phyloP scores from a whole-genome alignment of 2,797 vertebrate genomes.

The Protonibea diacanthus region DNA sequence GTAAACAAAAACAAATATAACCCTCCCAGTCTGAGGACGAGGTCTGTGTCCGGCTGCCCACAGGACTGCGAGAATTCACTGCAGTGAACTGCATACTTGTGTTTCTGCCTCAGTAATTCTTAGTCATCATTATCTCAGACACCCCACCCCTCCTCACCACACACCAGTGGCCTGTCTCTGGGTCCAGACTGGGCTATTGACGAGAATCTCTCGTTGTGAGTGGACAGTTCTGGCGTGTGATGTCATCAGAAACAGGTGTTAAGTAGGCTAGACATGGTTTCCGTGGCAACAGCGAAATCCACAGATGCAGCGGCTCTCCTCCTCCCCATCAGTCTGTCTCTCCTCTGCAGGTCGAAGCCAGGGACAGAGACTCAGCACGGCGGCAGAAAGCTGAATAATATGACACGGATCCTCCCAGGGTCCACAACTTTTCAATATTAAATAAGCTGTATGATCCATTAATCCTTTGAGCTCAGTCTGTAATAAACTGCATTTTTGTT shows the following conservation, averaged over 20 bases:
- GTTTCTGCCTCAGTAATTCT: conserved; percentile 53
- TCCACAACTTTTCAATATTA: conserved; percentile 82
- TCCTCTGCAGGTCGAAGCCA: conserved; percentile 66
- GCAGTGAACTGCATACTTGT: conserved; percentile 40
- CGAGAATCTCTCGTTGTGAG: conserved; percentile 53
- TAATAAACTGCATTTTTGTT: conserved; percentile 72
- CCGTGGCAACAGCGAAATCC: conserved; percentile 79
- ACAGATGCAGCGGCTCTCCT: conserved; percentile 62
- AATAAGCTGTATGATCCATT: conserved; percentile 86
- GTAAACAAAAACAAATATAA: conserved; percentile 59
- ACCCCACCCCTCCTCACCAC: not conserved
- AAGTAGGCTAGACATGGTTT: conserved; percentile 75
- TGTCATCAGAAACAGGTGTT: conserved; percentile 78
- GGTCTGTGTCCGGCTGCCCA: conserved; percentile 5
- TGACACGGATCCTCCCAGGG: conserved; percentile 81
- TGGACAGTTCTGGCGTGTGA: conserved; percentile 66
- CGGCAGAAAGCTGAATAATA: conserved; percentile 75
- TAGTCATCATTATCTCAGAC: conserved; percentile 44
- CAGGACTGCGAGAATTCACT: conserved; percentile 21
- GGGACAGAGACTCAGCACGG: conserved; percentile 59
- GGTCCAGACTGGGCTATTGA: conserved; percentile 22
- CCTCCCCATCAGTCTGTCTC: conserved; percentile 44
- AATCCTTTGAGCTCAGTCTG: conserved; percentile 86
- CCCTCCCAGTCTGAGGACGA: conserved; percentile 14
- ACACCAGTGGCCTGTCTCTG: conserved; percentile 19